A percentile compares a stretch with the other conserved stretches of the same genome.
These are phyloP conservation scores for Phania funesta DNA, from an alignment of 2,888 invertebrate genomes.

Conservation along the genomic window DNA sequence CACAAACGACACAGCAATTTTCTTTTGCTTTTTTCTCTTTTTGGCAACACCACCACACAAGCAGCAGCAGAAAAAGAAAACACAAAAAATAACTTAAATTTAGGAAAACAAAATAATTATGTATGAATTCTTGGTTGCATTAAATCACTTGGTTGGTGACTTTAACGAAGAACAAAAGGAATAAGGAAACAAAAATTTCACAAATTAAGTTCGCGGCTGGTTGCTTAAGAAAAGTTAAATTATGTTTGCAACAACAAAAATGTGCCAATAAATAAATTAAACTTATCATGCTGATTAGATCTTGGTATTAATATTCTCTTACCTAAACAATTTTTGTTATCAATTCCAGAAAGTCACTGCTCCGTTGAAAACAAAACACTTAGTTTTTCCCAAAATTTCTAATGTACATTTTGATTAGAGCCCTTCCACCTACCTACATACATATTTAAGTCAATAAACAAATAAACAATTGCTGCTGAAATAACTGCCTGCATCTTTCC, in stretches of 20 bases:
- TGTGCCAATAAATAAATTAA: background rate
- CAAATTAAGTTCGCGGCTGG: background rate
- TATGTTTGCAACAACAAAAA: background rate
- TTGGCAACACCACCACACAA: background rate
- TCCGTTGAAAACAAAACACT: background rate
- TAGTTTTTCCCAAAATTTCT: too few species aligned
- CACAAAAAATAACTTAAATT: background rate
- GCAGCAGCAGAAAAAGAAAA: background rate
- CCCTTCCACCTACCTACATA: conserved; percentile 13
- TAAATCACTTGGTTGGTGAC: conserved; percentile 10
- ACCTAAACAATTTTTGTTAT: background rate
- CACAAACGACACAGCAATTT: conserved; percentile 8
- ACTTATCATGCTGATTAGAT: conserved; percentile 5
- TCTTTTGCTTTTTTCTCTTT: conserved; percentile 13
- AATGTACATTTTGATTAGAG: background rate
- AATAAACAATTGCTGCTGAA: background rate
- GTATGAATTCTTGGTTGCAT: conserved; percentile 8
- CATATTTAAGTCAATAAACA: background rate
- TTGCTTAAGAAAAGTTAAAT: background rate
- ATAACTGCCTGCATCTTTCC: background rate
- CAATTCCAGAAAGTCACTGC: background rate
- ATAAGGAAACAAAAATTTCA: background rate
- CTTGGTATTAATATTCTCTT: background rate
- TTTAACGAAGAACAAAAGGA: background rate
- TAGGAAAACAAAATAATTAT: conserved; percentile 17